A percentile compares a stretch with the other conserved stretches of the same genome.
phyloP scores from a whole-genome alignment of 2,113 vertebrate species.

The Hippocampus mohnikei region DNA sequence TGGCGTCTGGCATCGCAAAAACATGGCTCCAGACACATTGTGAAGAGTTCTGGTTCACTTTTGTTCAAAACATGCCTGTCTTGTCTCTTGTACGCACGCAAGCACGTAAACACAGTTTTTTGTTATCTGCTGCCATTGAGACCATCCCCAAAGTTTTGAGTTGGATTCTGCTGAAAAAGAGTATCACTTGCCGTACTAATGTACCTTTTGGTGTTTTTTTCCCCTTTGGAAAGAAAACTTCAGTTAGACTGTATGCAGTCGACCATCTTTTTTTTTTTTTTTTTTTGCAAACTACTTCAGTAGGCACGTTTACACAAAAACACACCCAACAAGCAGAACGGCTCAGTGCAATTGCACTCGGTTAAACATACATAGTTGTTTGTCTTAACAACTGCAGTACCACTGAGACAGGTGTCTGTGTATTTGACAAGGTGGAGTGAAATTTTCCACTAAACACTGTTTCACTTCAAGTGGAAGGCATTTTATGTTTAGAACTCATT shows the following conservation, averaged over 20 bases:
- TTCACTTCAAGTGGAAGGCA: background rate
- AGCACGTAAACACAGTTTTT: background rate
- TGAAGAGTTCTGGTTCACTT: constrained; percentile 28
- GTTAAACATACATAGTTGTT: background rate
- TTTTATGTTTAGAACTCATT: background rate
- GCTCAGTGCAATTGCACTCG: too few relatives aligned
- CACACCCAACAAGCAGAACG: too few relatives aligned
- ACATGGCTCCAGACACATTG: constrained; percentile 35
- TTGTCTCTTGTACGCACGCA: background rate
- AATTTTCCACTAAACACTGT: background rate
- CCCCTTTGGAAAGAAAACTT: background rate
- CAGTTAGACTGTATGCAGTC: too few relatives aligned
- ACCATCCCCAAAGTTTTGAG: background rate
- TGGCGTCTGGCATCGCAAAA: constrained; percentile 42
- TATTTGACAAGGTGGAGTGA: background rate
- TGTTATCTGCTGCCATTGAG: background rate
- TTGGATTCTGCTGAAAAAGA: background rate
- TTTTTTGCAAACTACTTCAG: too few relatives aligned
- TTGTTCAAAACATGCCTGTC: background rate
- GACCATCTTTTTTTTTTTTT: too few relatives aligned
- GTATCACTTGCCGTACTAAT: background rate
- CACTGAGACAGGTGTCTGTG: background rate
- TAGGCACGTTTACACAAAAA: too few relatives aligned
- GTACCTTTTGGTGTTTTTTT: background rate
- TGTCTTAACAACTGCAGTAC: background rate